Evolutionary conservation across 2,113 vertebrate genomes (phyloP), one percentile per base, ranked within the genome.

Genomic region (Ailuropoda melanoleuca): DNA sequence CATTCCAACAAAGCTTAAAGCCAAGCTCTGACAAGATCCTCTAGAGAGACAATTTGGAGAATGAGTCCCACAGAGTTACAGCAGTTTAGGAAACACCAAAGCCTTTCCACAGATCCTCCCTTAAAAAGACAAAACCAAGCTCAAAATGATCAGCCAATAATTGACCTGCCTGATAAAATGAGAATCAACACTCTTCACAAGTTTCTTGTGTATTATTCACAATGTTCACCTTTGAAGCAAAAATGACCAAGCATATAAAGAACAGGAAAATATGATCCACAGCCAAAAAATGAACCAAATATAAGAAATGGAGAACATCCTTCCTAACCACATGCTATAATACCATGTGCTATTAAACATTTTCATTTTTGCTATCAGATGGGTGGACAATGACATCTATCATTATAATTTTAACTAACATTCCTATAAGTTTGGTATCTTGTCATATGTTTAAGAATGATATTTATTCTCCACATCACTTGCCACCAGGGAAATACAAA

Each of bases 191-290:
- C 2, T 56, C 29, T 66, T 72, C 48, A 82, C 43, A 68, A 84
- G n/a, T 74, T 26, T 94, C 83, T 96, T 96, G 58, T 81, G 24
- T 86, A 81, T 48, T 89, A 89, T 53, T 92, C 13, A 62, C 48
- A 90, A 70, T 17, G 15, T 43, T 37, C 17, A 92, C 21, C 60
- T 81, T 93, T 93, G 53, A 83, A 89, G 53, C 1, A 97, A 93
- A 95, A 93, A 81, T 81, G 72, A n/a, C n/a, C 62, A 92, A 39
- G 86, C 24, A 95, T 62, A 93, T 6, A 83, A 83, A 92, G 37
- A 88, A 83, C 8, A 31, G 34, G 78, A 37, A 93, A 92, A 89
- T 55, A 62, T 6, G 29, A 91, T 46, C 34, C 58, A 68, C 6
- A n/a, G 24, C 29, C n/a, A 10, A 83, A 90, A 88, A 70, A 31